Evolutionary conservation across 2,113 vertebrate genomes (phyloP).

Genomic region (Brachypteracias leptosomus): DNA sequence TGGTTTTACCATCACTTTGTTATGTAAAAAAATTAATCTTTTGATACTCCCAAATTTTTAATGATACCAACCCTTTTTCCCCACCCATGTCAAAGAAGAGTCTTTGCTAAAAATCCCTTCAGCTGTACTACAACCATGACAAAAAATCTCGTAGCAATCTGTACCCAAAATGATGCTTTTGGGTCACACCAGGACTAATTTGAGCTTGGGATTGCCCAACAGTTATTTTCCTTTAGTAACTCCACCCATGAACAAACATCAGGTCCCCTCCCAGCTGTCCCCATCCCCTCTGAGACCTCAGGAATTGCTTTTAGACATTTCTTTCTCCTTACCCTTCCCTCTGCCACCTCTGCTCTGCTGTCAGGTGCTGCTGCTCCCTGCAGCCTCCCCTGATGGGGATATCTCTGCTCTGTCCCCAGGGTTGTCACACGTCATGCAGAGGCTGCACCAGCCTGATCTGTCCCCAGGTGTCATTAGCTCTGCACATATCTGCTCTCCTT

Average conservation of each 20-base stretch:
- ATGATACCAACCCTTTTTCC: background rate
- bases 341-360: background rate
- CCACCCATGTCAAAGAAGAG: background rate
- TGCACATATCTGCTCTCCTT: accelerated
- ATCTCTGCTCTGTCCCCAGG: background rate
- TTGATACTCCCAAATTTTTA: background rate
- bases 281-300: background rate
- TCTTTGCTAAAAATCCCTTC: background rate
- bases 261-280: accelerated
- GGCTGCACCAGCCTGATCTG: background rate
- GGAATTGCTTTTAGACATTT: background rate
- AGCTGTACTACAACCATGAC: background rate
- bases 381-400: background rate
- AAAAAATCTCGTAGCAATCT: background rate
- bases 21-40: background rate
- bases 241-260: background rate
- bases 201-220: background rate
- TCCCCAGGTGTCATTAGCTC: background rate
- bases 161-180: background rate
- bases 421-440: accelerated
- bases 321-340: background rate
- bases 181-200: background rate
- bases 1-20: background rate
- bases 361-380: background rate
- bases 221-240: background rate